Conservation (phyloP, 2,888 invertebrate genomes). For the Polymixis flavicincta region DNA sequence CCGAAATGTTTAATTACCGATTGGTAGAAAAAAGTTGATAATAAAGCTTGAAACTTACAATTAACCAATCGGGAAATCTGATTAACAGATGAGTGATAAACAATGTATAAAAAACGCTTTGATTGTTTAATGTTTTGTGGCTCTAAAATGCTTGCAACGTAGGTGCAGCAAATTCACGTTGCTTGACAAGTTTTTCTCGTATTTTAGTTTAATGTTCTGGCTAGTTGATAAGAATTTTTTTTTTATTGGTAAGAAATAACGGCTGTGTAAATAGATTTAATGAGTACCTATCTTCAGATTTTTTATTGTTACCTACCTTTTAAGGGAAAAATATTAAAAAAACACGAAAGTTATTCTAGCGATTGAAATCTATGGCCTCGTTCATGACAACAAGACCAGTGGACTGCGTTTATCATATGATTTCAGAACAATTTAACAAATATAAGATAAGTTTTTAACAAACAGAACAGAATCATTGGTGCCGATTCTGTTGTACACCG, state of each 20-base stretch:
- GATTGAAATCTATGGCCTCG: neutral
- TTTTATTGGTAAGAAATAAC: neutral
- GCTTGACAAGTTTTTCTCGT: neutral
- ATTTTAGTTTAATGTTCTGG: neutral
- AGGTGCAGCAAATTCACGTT: no score
- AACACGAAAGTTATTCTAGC: no score
- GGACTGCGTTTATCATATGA: neutral
- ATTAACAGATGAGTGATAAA: neutral
- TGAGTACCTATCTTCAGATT: neutral
- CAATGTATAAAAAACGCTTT: neutral
- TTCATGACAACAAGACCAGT: neutral
- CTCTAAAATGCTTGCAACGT: neutral
- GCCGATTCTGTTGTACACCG: no score
- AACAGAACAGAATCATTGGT: constrained; percentile 15
- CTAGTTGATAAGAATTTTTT: neutral
- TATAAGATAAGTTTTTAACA: neutral
- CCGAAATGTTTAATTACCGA: neutral
- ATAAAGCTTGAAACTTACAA: constrained; percentile 4
- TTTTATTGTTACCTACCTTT: neutral
- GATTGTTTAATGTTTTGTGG: neutral
- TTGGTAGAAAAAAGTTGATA: constrained; percentile 30
- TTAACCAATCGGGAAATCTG: neutral
- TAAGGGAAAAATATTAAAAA: neutral
- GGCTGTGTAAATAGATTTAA: neutral
- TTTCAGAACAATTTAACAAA: neutral